phyloP scores from a whole-genome alignment of 2,113 vertebrate species.

The Choloepus hoffmanni region DNA sequence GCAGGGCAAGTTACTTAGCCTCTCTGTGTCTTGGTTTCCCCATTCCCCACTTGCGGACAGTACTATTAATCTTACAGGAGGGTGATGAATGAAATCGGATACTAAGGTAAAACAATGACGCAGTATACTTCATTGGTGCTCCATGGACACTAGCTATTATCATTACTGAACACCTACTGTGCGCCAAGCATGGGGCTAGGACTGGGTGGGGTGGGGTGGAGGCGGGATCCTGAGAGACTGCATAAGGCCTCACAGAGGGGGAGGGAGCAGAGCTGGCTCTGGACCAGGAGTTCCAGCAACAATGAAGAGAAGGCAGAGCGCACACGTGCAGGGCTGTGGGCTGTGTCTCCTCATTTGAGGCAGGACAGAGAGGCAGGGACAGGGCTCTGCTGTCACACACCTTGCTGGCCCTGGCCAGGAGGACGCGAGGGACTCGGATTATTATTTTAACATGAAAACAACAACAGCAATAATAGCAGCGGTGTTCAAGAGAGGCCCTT shows the following conservation, averaged over 20 bases:
- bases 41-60: not conserved
- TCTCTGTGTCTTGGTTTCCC: not conserved
- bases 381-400: not conserved
- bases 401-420: not conserved
- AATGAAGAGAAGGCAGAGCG: not conserved
- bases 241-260: not conserved
- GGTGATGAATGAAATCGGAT: not conserved
- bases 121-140: not conserved
- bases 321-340: rapidly evolving
- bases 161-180: not conserved
- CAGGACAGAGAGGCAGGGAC: not conserved
- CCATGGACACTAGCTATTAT: not conserved
- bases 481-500: not conserved
- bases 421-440: not conserved
- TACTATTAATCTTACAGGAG: not conserved
- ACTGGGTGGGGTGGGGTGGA: not conserved
- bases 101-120: rapidly evolving
- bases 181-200: not conserved
- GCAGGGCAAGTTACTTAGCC: not conserved
- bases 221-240: not conserved
- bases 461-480: rapidly evolving
- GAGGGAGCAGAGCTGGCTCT: not conserved
- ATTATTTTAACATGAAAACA: not conserved
- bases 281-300: not conserved
- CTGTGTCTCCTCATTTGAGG: rapidly evolving